Evolutionary conservation across 2,113 vertebrate species (phyloP), one percentile per base, ranked within the genome.

Genomic region (Pterocles burchelli): DNA sequence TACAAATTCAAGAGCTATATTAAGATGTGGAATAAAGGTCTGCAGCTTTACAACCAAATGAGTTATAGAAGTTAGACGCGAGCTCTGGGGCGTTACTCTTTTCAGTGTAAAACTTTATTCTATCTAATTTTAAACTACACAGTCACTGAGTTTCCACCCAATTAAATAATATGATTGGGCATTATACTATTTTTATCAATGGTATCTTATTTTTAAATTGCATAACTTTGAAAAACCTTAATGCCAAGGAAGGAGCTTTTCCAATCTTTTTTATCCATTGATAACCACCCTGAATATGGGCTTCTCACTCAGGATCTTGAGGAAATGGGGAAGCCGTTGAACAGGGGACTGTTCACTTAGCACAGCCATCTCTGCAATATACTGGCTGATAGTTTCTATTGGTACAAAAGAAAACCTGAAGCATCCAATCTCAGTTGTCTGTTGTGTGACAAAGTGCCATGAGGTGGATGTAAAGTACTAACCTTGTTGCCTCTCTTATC

Each of bases 141-240:
- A 33, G 22, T 65, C 87, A 88, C 3, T 6, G 41, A 73, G 76
- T 85, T 88, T 89, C 77, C 8, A 7, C 41, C 11, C 38, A 70
- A 71, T 58, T 89, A 52, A 86, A 57, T 63, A 41, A 85, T 65
- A 33, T 79, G 45, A 79, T 89, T 89, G 61, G 46, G 43, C 36
- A 29, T 41, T 28, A 55, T 38, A 36, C 15, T 65, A 74, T 76
- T 89, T 91, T 85, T 88, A 66, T 70, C 59, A 36, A 58, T 29
- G 17, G 6, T 51, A 82, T 19, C 38, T 91, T 95, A 72, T 79
- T 94, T 95, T 79, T 58, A 91, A 95, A 61, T 45, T 79, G 43
- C 29, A 58, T 3, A 21, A 31, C 49, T 79, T 70, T 88, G 46
- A 70, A 79, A 88, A 72, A 36, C 7, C 16, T 25, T 73, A 43